Evolutionary conservation across 2,113 vertebrate species (phyloP).

Genomic region (Vidua chalybeata): DNA sequence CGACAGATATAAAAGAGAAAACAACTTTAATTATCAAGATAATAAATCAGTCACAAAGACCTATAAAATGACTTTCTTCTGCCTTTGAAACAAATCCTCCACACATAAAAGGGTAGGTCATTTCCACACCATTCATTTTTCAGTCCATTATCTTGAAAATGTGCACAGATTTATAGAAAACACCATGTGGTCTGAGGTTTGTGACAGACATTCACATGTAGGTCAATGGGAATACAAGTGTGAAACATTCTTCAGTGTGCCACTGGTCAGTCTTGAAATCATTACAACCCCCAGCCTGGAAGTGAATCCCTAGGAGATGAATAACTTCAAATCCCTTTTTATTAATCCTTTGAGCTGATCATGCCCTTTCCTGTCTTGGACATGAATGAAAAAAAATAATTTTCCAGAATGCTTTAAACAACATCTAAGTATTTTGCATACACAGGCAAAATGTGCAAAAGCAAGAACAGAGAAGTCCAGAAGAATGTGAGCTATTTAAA

Average conservation of each 20-base stretch:
- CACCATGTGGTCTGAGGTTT: background rate
- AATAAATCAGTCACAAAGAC: background rate
- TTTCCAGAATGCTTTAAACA: background rate
- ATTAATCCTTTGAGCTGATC: background rate
- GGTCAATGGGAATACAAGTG: background rate
- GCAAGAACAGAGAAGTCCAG: background rate
- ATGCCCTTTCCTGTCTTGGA: background rate
- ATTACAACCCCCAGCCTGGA: background rate
- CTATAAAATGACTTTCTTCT: background rate
- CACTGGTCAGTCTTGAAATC: background rate
- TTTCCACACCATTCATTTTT: background rate
- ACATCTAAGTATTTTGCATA: background rate
- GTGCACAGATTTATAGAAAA: background rate
- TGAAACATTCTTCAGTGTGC: background rate
- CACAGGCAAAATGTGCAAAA: background rate
- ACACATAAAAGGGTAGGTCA: background rate
- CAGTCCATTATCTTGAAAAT: background rate
- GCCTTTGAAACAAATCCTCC: background rate
- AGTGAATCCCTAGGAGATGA: background rate
- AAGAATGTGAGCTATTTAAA: background rate
- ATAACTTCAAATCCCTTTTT: background rate
- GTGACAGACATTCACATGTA: background rate
- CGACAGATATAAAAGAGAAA: background rate
- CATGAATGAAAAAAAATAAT: background rate
- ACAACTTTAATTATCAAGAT: background rate